phyloP scores from a whole-genome alignment of 2,113 vertebrate species.

The Addax nasomaculatus region DNA sequence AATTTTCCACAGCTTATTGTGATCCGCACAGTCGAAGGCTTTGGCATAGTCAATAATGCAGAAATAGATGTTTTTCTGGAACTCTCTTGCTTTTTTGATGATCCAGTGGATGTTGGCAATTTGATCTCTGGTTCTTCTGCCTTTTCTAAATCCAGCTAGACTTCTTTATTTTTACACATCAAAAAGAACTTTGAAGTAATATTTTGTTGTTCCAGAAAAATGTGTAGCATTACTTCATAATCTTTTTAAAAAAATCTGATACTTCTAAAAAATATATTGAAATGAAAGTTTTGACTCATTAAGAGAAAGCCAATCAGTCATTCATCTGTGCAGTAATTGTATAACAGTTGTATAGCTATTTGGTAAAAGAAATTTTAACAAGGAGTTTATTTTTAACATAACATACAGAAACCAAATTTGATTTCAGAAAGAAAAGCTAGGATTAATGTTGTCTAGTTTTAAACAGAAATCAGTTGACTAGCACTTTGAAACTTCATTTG shows the following conservation, averaged over 20 bases:
- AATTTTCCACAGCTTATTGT: not conserved
- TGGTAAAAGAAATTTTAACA: constrained; percentile 3
- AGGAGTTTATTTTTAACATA: constrained; percentile 37
- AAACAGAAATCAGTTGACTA: constrained; percentile 36
- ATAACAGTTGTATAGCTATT: not conserved
- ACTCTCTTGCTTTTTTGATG: not conserved
- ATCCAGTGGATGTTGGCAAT: not conserved
- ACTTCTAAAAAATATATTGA: not conserved
- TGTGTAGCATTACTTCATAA: not conserved
- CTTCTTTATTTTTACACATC: constrained; percentile 55
- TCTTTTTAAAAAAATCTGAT: not conserved
- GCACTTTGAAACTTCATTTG: constrained; percentile 59
- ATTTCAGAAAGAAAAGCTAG: constrained; percentile 67
- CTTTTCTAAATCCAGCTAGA: not conserved
- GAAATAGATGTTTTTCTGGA: not conserved
- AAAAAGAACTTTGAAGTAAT: constrained; percentile 63
- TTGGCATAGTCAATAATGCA: not conserved
- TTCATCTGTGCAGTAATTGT: not conserved
- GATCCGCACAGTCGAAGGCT: not conserved
- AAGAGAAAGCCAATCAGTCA: not conserved
- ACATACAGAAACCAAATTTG: constrained; percentile 31
- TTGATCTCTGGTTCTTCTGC: not conserved
- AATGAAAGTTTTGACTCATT: constrained; percentile 12
- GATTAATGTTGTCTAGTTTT: constrained; percentile 44
- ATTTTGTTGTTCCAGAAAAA: constrained; percentile 61